Conservation (phyloP, 1,140 invertebrate genomes). For the Drosophila quadrilineata region DNA sequence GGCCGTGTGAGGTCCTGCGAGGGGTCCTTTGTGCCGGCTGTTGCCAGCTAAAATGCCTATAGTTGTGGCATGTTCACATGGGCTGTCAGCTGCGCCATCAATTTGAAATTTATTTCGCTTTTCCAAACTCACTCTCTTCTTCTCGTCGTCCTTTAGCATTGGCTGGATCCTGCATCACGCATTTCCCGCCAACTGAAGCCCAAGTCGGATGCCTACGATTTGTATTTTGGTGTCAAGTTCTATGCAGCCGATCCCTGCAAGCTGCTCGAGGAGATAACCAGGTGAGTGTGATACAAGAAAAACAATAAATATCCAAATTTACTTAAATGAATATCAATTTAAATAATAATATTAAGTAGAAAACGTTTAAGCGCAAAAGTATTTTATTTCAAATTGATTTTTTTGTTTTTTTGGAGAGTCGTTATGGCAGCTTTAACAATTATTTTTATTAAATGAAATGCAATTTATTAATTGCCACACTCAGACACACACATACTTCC, state of each 20-base stretch:
- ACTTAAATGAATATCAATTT: slow-evolving; percentile 2
- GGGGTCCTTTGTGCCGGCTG: slow-evolving; percentile 2
- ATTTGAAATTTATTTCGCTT: slow-evolving; percentile 24
- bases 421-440: slow-evolving; percentile 16
- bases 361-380: too few species aligned
- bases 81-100: slow-evolving; percentile 20
- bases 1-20: neutral
- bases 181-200: slow-evolving; percentile 91
- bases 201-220: slow-evolving; percentile 89
- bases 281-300: slow-evolving; percentile 83
- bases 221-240: slow-evolving; percentile 99
- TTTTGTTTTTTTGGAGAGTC: too few species aligned
- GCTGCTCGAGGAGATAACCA: slow-evolving; percentile 95
- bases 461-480: slow-evolving; percentile 70
- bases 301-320: neutral
- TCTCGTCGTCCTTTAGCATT: slow-evolving; percentile 85
- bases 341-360: too few species aligned
- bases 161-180: slow-evolving; percentile 93
- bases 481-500: slow-evolving; percentile 15
- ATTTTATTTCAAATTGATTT: too few species aligned
- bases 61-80: slow-evolving; percentile 15
- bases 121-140: slow-evolving; percentile 58
- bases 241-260: slow-evolving; percentile 99
- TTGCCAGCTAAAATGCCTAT: slow-evolving; percentile 29
- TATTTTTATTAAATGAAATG: slow-evolving; percentile 60